phyloP scores from a whole-genome alignment of 2,888 invertebrate genomes.

The Caenorhabditis doughertyi region DNA sequence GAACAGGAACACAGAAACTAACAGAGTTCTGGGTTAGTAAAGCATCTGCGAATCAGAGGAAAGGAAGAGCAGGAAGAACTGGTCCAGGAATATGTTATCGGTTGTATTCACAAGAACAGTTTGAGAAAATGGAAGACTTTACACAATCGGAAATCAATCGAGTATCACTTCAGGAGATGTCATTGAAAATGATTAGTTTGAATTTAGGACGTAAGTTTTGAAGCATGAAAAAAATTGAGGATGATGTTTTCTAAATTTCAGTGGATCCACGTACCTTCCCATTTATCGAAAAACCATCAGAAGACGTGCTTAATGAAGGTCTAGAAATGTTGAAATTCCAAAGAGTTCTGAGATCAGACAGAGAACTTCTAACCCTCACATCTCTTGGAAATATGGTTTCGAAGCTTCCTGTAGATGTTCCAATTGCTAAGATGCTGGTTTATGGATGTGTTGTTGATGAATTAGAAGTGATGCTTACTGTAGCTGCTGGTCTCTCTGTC shows the following conservation, averaged over 20 bases:
- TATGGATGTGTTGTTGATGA: slow-evolving; percentile 76
- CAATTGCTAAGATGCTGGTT: slow-evolving; percentile 88
- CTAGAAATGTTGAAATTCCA: slow-evolving; percentile 92
- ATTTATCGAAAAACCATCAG: slow-evolving; percentile 94
- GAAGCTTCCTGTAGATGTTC: slow-evolving; percentile 94
- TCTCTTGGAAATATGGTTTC: slow-evolving; percentile 89
- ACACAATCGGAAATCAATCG: slow-evolving; percentile 87
- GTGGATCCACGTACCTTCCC: slow-evolving; percentile 87
- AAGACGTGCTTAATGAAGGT: slow-evolving; percentile 91
- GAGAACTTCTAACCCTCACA: slow-evolving; percentile 73
- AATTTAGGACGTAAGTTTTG: slow-evolving; percentile 92
- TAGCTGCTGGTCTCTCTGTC: slow-evolving; percentile 94
- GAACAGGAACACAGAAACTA: slow-evolving; percentile 90
- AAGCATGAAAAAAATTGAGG: too few species aligned
- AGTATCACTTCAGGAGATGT: slow-evolving; percentile 93
- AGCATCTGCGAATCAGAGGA: slow-evolving; percentile 96
- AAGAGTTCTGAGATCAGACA: slow-evolving; percentile 67
- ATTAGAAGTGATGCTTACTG: slow-evolving; percentile 88
- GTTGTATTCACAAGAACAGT: slow-evolving; percentile 83
- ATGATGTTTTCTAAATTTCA: too few species aligned
- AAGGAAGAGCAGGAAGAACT: slow-evolving; percentile 86
- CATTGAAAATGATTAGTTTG: slow-evolving; percentile 94
- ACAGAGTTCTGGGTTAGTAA: slow-evolving; percentile 96
- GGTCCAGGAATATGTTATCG: slow-evolving; percentile 97
- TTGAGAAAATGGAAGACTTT: slow-evolving; percentile 80